These are phyloP conservation scores for Sphenodon punctatus DNA, from an alignment of 2,797 vertebrate species.

Conservation along the genomic window DNA sequence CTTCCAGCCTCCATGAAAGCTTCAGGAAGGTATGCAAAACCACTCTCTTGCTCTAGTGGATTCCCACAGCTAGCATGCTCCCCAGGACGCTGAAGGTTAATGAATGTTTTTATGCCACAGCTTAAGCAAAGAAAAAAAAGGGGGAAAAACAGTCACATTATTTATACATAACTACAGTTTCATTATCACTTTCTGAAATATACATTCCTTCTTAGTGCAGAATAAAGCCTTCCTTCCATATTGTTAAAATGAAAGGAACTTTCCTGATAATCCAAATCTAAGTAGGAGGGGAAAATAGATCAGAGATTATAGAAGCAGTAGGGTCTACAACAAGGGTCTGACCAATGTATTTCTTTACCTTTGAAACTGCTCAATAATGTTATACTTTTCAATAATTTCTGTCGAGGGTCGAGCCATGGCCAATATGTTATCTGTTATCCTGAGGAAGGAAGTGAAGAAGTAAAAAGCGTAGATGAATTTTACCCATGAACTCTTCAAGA, in stretches of 20 bases:
- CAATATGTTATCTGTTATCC: slow-evolving; percentile 94
- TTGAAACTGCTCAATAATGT: slow-evolving; percentile 90
- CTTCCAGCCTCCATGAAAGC: slow-evolving; percentile 95
- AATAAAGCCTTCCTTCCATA: slow-evolving; percentile 40
- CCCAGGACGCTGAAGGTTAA: slow-evolving; percentile 96
- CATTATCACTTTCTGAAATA: slow-evolving; percentile 23
- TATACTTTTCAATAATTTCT: slow-evolving; percentile 92
- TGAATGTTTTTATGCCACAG: slow-evolving; percentile 90
- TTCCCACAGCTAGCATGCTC: slow-evolving; percentile 97
- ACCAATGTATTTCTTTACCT: slow-evolving; percentile 73
- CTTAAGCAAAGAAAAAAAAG: slow-evolving; percentile 72
- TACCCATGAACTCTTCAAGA: too few species aligned
- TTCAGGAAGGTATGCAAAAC: slow-evolving; percentile 95
- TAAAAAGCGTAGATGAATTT: too few species aligned
- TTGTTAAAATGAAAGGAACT: slow-evolving; percentile 47
- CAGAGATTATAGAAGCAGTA: background rate
- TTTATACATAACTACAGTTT: slow-evolving; percentile 38
- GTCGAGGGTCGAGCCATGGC: slow-evolving; percentile 97
- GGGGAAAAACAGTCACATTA: slow-evolving; percentile 40
- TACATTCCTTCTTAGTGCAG: slow-evolving; percentile 31
- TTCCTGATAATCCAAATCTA: slow-evolving; percentile 47
- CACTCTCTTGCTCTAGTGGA: slow-evolving; percentile 90
- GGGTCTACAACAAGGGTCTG: background rate
- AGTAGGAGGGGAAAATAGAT: slow-evolving; percentile 20
- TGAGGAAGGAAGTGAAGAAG: slow-evolving; percentile 60